Evolutionary conservation across 2,797 vertebrate genomes (phyloP), one percentile per base, ranked within the genome.

Genomic region (Miichthys miiuy): DNA sequence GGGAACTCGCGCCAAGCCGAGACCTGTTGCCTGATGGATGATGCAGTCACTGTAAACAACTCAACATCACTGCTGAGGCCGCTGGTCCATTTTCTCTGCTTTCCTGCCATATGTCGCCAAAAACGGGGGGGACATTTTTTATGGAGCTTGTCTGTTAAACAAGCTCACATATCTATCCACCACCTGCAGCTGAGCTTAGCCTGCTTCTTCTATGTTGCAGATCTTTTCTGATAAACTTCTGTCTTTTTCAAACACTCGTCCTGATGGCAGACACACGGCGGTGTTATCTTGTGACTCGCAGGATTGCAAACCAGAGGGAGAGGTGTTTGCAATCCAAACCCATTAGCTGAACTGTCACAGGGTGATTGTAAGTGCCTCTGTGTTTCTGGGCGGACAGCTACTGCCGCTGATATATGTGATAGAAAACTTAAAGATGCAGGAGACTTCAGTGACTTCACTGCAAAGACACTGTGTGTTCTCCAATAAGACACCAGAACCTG

Each of bases 1-100:
- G 82, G 85, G 83, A 90, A 42, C 50, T n/a, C 38, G 4, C 27
- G 62, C 79, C 87, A 78, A 64, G 57, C 69, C 4, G 1, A 47
- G 73, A 83, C 80, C 83, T 76, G 78, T 74, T 80, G 80, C 74
- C 81, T 83, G 83, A 87, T 82, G 75, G 73, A 81, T 79, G 84
- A 65, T 68, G 72, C 56, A 64, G 75, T 68, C 46, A 25, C 72
- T 74, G 82, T 66, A 76, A 78, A 81, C 77, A 76, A 72, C 55
- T 64, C 44, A 9, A 73, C 68, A 68, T 44, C 20, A 47, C 46
- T 2, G 63, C 62, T 44, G 51, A 46, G 75, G 54, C 44, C 63
- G 10, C 47, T 6, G 23, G 6, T 70, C 50, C 60, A 3, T 56
- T 78, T 73, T 50, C 50, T 44, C 47, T 6, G 2, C 72, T 38